A percentile compares a stretch with the other conserved stretches of the same genome.
These are phyloP conservation scores for Rhizomys pruinosus DNA, from an alignment of 2,113 vertebrate genomes.

Conservation along the genomic window DNA sequence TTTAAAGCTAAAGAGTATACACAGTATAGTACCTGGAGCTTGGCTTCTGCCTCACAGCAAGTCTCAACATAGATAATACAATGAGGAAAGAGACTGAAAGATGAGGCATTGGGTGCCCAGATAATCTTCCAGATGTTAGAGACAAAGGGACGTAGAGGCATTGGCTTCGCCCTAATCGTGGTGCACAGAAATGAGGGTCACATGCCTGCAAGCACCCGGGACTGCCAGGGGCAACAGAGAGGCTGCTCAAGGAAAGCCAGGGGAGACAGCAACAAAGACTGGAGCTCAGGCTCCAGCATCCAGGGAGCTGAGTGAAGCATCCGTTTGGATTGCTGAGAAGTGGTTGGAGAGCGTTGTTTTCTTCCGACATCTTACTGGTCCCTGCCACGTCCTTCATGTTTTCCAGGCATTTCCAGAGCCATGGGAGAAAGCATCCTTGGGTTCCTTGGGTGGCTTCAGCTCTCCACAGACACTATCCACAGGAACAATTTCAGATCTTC, in stretches of 20 bases:
- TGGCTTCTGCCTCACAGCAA: neutral
- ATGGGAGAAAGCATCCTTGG: neutral
- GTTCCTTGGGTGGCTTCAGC: neutral
- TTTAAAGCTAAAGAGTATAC: neutral
- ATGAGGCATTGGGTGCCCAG: neutral
- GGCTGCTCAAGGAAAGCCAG: neutral
- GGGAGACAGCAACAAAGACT: neutral
- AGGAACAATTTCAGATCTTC: neutral
- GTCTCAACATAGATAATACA: neutral
- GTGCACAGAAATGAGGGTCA: neutral
- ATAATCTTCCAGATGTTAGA: too few species aligned
- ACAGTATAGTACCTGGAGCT: neutral
- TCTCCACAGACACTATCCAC: neutral
- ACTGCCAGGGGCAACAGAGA: neutral
- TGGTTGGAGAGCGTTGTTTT: accelerated
- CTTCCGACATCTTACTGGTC: neutral
- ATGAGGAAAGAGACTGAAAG: neutral
- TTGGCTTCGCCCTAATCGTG: neutral
- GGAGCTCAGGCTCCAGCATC: neutral
- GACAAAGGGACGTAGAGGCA: neutral
- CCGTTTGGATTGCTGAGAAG: neutral
- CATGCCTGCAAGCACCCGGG: too few species aligned
- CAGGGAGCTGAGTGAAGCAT: neutral
- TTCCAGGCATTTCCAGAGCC: neutral
- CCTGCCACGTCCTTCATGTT: too few species aligned